Base-by-base conservation (phyloP, 2,113 vertebrate species). In the Siniperca knerii region DNA sequence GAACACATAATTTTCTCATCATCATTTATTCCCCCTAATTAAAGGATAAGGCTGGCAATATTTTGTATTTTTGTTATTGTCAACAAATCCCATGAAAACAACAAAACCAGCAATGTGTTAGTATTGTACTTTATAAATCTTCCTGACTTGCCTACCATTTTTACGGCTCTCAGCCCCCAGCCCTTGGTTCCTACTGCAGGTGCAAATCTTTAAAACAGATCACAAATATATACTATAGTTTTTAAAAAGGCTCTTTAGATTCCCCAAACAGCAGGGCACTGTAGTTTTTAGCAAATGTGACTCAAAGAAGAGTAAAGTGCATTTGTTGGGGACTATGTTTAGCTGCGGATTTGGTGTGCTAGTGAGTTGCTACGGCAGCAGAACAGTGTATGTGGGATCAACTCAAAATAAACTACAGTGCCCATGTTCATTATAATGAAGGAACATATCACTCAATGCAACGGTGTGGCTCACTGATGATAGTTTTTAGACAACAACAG, bases 51-150 rank as follows among this genome's bases (percentile, higher is more conserved):
- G 8, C 8, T 25, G 25, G 44, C 13, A 58, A 66, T 70, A 37
- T 62, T 82, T 72, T 10, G 8, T 57, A 33, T 40, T 71, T 64
- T 55, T 81, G 21, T 70, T 62, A 52, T 16, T 35, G 29, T 68
- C 55, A 78, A 48, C 37, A 68, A 35, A 65, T 46, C 23, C 33
- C 12, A 44, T 33, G 4, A 21, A 48, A 68, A 77, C 44, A 23
- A 3, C 11, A 65, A 73, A 40, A 69, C 8, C 8, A n/a, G 37
- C 12, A 33, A 25, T 72, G 8, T 0, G 0, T 67, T 44, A 21
- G 5, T 35, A 15, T 74, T 16, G 7, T 58, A 37, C 18, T 33
- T 62, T n/a, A n/a, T 13, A 46, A 13, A 48, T 5, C 12, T 71
- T 54, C 65, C 12, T 61, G 54, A 62, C 21, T 73, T 60, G 2